These are phyloP conservation scores for Todiramphus saurophagus DNA, from an alignment of 2,113 vertebrate species.

Conservation along the genomic window DNA sequence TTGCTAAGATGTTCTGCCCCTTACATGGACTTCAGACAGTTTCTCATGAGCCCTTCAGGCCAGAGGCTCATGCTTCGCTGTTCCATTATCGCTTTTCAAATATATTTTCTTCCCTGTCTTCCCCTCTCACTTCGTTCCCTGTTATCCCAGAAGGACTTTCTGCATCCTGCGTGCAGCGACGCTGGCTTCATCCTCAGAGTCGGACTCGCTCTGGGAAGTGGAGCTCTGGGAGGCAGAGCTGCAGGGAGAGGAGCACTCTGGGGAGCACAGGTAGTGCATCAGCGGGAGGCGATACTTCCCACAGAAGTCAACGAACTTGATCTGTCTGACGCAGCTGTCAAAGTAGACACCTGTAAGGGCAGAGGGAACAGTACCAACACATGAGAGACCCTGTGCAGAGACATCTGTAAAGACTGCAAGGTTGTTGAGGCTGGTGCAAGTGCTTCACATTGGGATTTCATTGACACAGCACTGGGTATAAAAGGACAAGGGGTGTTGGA, in stretches of 20 bases:
- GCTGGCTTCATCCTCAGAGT: conserved; percentile 92
- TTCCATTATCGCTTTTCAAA: background rate
- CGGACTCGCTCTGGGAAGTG: conserved; percentile 92
- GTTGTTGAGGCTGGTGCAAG: no score
- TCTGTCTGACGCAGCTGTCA: conserved; percentile 95
- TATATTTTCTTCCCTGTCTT: background rate
- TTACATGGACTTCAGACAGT: background rate
- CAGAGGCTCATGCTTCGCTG: background rate
- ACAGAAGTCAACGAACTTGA: conserved; percentile 99
- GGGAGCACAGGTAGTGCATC: conserved; percentile 99
- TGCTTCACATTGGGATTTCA: background rate
- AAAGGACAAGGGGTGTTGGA: background rate
- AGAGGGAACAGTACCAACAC: background rate
- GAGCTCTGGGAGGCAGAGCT: conserved; percentile 96
- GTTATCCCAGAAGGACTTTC: conserved; percentile 94
- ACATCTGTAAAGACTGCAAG: background rate
- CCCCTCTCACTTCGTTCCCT: background rate
- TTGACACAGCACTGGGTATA: accelerated
- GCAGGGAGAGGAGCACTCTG: conserved; percentile 84
- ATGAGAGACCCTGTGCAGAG: background rate
- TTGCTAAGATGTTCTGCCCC: conserved; percentile 20
- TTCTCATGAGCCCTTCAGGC: background rate
- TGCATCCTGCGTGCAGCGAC: conserved; percentile 91
- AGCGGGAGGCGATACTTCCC: conserved; percentile 96
- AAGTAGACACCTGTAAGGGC: conserved; percentile 91